A percentile compares a stretch with the other conserved stretches of the same genome.
These are phyloP conservation scores for Bovichtus diacanthus DNA, from an alignment of 2,797 vertebrate genomes.

Conservation along the genomic window DNA sequence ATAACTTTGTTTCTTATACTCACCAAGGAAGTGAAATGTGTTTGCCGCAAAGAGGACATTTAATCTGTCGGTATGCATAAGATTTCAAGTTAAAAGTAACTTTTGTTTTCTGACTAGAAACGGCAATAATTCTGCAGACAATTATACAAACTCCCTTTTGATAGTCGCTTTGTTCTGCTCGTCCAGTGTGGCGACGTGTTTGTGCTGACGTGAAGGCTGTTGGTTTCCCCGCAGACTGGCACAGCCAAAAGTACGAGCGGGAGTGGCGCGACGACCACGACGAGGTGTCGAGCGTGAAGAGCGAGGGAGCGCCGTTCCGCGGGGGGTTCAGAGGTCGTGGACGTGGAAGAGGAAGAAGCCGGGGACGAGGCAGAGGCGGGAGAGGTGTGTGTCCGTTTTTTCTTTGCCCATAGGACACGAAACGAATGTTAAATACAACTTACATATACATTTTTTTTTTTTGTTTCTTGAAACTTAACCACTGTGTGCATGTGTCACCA, in stretches of 20 bases:
- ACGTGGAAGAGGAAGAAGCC: constrained; percentile 91
- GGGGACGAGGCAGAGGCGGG: constrained; percentile 92
- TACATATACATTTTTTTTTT: not conserved
- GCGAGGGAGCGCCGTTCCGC: constrained; percentile 93
- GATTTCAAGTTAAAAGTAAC: not conserved
- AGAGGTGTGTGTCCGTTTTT: constrained; percentile 52
- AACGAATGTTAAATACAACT: not conserved
- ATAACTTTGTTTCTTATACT: not conserved
- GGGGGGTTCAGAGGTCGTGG: constrained; percentile 94
- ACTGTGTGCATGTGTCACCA: not conserved
- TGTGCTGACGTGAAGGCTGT: not conserved
- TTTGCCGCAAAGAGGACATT: not conserved
- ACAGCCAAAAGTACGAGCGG: constrained; percentile 93
- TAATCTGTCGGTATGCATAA: not conserved
- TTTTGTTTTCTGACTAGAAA: not conserved
- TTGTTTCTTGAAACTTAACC: not conserved
- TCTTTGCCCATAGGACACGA: not conserved
- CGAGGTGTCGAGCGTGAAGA: constrained; percentile 97
- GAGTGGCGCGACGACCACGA: constrained; percentile 95
- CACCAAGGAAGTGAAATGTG: not conserved
- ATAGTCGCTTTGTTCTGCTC: not conserved
- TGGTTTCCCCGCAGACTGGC: constrained; percentile 87
- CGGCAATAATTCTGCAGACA: not conserved
- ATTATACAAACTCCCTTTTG: not conserved
- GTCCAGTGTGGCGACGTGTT: not conserved